Percentiles rank a stretch among this genome's conserved stretches.
These are phyloP conservation scores for Nylanderia fulva DNA, from an alignment of 1,140 invertebrate species.

Conservation along the genomic window DNA sequence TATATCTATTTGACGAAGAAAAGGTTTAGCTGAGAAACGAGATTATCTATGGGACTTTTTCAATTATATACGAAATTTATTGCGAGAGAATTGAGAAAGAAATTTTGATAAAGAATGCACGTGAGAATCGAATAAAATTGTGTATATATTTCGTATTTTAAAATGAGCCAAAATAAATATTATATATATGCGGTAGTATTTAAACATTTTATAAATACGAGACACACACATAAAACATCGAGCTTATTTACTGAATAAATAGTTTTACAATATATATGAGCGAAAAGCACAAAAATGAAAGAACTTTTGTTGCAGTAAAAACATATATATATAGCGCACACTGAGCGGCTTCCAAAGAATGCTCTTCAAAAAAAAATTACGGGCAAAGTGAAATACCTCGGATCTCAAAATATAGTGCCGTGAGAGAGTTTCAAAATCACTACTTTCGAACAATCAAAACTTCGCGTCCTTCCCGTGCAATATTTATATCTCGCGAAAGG, in stretches of 20 bases:
- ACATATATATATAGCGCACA: not conserved
- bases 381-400: slow-evolving; percentile 43
- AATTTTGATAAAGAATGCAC: not conserved
- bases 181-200: not conserved
- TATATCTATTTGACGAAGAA: not conserved
- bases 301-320: slow-evolving; percentile 13
- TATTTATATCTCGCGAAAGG: slow-evolving; percentile 71
- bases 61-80: not conserved
- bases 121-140: not conserved
- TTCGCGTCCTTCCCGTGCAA: slow-evolving; percentile 57
- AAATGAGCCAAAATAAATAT: slow-evolving; percentile 13
- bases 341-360: slow-evolving; percentile 1
- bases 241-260: slow-evolving; percentile 18
- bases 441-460: slow-evolving; percentile 71
- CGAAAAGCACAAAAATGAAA: slow-evolving; percentile 4
- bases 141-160: not conserved
- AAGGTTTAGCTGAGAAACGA: not conserved
- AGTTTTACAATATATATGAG: not conserved
- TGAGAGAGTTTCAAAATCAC: slow-evolving; percentile 51
- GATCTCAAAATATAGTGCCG: slow-evolving; percentile 38
- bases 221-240: not conserved
- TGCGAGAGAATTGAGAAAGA: not conserved
- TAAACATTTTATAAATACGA: not conserved
- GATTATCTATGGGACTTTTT: slow-evolving; percentile 7
- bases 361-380: slow-evolving; percentile 52